These are phyloP conservation scores for Cherax destructor DNA, from an alignment of 1,140 invertebrate species.

Conservation along the genomic window DNA sequence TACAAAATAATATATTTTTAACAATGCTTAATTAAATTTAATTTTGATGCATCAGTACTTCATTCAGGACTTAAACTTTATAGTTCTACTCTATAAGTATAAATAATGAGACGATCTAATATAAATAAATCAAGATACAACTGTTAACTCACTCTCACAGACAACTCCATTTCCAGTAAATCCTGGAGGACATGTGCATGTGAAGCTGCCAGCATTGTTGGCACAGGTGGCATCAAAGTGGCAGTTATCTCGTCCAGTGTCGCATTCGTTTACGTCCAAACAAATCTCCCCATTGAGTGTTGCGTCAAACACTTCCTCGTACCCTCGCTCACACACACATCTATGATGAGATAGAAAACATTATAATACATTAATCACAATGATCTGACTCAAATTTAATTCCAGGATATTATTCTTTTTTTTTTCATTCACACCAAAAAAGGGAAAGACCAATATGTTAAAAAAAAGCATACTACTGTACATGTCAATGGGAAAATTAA, in stretches of 20 bases:
- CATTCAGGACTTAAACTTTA: too few species aligned
- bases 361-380: not conserved
- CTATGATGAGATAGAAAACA: constrained; percentile 3
- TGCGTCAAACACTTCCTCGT: constrained; percentile 69
- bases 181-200: constrained; percentile 87
- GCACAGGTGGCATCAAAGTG: constrained; percentile 92
- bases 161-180: constrained; percentile 90
- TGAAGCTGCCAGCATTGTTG: constrained; percentile 93
- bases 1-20: too few species aligned
- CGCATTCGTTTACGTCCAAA: constrained; percentile 96
- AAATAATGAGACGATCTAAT: too few species aligned
- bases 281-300: constrained; percentile 78
- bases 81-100: too few species aligned
- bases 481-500: too few species aligned
- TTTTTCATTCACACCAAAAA: too few species aligned
- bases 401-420: too few species aligned
- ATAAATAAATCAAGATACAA: not conserved
- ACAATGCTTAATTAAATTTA: too few species aligned
- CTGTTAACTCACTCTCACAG: constrained; percentile 74
- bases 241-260: constrained; percentile 89
- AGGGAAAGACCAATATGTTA: too few species aligned
- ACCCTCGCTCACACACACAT: constrained; percentile 76
- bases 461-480: too few species aligned
- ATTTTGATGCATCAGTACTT: too few species aligned
- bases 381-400: too few species aligned